Conservation (phyloP, 2,888 invertebrate species). For the Phaedon cochleariae region DNA sequence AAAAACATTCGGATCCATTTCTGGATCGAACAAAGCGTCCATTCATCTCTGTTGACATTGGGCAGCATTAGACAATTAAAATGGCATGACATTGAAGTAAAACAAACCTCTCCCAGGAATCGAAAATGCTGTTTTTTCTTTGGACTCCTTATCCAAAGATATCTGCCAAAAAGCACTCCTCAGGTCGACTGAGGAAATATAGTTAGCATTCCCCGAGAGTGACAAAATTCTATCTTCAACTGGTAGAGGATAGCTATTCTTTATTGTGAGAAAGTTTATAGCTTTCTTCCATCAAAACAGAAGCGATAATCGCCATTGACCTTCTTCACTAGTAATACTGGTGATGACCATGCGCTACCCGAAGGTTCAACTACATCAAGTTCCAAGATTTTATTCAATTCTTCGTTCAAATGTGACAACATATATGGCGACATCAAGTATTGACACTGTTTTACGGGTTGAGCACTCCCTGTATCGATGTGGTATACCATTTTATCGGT, state of each 20-base stretch:
- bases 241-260: too few species aligned
- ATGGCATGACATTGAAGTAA: constrained; percentile 37
- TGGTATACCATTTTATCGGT: too few species aligned
- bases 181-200: background rate
- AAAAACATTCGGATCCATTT: background rate
- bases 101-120: constrained; percentile 24
- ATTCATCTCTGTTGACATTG: constrained; percentile 45
- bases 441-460: background rate
- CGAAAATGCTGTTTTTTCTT: constrained; percentile 11
- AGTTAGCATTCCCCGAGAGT: background rate
- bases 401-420: too few species aligned
- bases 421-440: background rate
- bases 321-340: too few species aligned
- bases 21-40: constrained; percentile 19
- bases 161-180: background rate
- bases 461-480: too few species aligned
- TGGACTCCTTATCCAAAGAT: background rate
- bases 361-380: too few species aligned
- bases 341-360: too few species aligned
- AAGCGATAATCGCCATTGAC: too few species aligned
- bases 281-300: too few species aligned
- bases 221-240: too few species aligned
- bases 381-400: background rate
- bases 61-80: constrained; percentile 28
- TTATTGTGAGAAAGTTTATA: too few species aligned